Percentiles rank a stretch among this genome's conserved stretches.
Evolutionary conservation across 2,888 invertebrate species (phyloP).

Genomic region (Folsomia manolachei): DNA sequence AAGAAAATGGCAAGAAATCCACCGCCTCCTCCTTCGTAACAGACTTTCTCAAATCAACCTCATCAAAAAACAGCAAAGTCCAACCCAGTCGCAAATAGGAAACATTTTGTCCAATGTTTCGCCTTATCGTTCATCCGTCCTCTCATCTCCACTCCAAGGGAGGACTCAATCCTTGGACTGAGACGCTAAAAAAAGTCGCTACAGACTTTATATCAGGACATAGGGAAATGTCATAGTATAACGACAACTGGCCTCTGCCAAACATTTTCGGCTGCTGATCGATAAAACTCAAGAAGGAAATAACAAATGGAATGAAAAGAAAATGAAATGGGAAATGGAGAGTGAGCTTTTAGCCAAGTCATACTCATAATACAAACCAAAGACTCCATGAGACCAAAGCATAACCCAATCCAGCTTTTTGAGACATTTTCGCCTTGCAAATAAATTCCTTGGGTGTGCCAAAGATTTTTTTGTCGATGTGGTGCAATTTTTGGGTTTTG

Average conservation of each 20-base stretch:
- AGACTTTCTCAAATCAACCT: neutral
- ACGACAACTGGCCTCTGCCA: slow-evolving; percentile 14
- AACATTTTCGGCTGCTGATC: slow-evolving; percentile 18
- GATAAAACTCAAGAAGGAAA: slow-evolving; percentile 21
- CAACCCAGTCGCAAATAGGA: no score
- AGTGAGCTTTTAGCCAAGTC: slow-evolving; percentile 20
- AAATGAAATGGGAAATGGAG: slow-evolving; percentile 15
- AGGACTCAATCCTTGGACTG: no score
- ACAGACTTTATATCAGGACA: no score
- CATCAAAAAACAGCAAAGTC: neutral
- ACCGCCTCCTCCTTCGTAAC: neutral
- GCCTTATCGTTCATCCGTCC: neutral
- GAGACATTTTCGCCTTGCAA: slow-evolving; percentile 5
- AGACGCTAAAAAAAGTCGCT: no score
- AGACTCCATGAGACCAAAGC: neutral
- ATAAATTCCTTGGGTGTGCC: slow-evolving; percentile 13
- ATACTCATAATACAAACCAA: slow-evolving; percentile 1
- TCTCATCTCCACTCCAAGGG: neutral
- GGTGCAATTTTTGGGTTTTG: slow-evolving; percentile 7
- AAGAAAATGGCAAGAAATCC: no score
- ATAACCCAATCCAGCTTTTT: slow-evolving; percentile 9
- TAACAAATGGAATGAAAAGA: slow-evolving; percentile 22
- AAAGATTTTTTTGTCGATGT: slow-evolving; percentile 13
- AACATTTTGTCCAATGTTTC: neutral
- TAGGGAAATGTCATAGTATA: slow-evolving; percentile 20